A percentile compares a stretch with the other conserved stretches of the same genome.
Evolutionary conservation across 2,113 vertebrate genomes (phyloP).

Genomic region (Xenus cinereus): DNA sequence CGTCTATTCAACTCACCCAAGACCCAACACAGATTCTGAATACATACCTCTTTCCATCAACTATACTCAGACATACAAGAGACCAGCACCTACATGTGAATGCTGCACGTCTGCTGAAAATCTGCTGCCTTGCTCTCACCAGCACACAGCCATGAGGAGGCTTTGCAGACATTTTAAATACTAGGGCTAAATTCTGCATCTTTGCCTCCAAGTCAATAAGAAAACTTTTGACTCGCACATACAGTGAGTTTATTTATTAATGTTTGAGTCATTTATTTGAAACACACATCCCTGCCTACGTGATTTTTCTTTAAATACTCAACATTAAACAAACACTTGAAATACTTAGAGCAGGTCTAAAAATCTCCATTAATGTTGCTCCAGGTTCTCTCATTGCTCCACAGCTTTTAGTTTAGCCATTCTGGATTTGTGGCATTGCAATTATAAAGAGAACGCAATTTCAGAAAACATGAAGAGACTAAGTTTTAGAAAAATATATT

Average conservation of each 20-base stretch:
- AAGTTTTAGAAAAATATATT: not conserved
- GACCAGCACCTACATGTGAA: fast-evolving
- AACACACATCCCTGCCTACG: fast-evolving
- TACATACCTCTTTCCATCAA: not conserved
- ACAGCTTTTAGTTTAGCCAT: not conserved
- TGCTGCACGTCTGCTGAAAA: not conserved
- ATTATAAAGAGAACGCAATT: not conserved
- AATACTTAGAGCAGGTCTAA: not conserved
- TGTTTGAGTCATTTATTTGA: not conserved
- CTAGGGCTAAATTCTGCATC: not conserved
- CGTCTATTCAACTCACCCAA: not conserved
- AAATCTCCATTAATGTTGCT: not conserved
- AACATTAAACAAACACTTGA: not conserved
- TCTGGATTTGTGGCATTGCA: not conserved
- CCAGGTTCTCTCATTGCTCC: not conserved
- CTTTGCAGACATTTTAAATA: not conserved
- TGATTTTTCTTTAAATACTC: not conserved
- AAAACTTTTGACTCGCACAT: not conserved
- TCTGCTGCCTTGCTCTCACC: not conserved
- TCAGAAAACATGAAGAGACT: not conserved
- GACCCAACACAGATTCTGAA: not conserved
- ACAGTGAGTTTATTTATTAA: not conserved
- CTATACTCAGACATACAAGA: not conserved
- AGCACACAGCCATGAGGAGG: not conserved
- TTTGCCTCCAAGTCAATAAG: not conserved